Percentiles rank a stretch among this genome's conserved stretches.
Evolutionary conservation across 2,113 vertebrate species (phyloP).

Genomic region (Epinephelus cyanopodus): DNA sequence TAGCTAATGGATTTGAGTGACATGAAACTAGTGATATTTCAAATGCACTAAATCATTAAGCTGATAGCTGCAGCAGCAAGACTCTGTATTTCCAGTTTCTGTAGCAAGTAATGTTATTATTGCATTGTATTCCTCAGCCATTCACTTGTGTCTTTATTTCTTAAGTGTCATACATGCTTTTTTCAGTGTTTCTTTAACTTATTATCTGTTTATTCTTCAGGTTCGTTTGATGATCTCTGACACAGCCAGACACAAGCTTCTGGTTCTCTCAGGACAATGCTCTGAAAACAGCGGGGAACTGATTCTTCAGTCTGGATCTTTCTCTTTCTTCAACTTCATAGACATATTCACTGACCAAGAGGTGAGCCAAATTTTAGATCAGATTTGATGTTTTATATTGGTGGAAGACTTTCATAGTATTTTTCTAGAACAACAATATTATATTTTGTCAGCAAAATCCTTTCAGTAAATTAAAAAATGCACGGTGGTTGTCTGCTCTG

Average conservation of each 20-base stretch:
- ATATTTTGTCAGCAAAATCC: too few species aligned
- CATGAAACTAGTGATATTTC: slow-evolving; percentile 60
- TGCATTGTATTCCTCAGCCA: neutral
- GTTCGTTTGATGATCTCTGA: slow-evolving; percentile 97
- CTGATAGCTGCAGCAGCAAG: slow-evolving; percentile 13
- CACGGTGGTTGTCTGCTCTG: too few species aligned
- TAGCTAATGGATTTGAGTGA: slow-evolving; percentile 70
- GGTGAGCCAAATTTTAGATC: slow-evolving; percentile 79
- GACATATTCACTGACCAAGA: slow-evolving; percentile 99
- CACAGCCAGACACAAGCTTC: slow-evolving; percentile 93
- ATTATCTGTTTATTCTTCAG: slow-evolving; percentile 70
- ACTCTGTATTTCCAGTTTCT: neutral
- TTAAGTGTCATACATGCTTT: neutral
- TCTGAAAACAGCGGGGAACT: slow-evolving; percentile 96
- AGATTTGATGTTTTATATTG: too few species aligned
- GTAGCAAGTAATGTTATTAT: neutral
- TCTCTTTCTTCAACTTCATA: slow-evolving; percentile 97
- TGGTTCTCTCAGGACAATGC: slow-evolving; percentile 94
- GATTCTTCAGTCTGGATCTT: slow-evolving; percentile 96
- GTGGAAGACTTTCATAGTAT: too few species aligned
- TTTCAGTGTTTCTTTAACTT: neutral
- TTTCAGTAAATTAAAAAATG: too few species aligned
- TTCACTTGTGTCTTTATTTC: neutral
- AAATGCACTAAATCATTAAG: slow-evolving; percentile 36
- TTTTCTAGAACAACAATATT: too few species aligned